Base-by-base conservation (phyloP, 2,797 vertebrate genomes). In the Delichon dasypus region DNA sequence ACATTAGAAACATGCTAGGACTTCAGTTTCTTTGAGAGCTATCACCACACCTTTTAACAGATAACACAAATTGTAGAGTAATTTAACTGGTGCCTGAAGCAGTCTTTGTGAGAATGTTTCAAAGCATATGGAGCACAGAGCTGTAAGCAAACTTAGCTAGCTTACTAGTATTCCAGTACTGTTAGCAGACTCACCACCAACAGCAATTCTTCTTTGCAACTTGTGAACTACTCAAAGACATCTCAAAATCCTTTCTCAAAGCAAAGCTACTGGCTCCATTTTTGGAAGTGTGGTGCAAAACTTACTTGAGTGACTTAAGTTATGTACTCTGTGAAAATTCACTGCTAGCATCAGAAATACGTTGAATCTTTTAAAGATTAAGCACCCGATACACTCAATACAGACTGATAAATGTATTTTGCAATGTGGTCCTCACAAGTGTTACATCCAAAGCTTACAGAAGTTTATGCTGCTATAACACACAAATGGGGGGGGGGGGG, bases 381-480 rank as follows among this genome's bases (percentile, higher is more conserved):
- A 25, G 7, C 12, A 66, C 19, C 44, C 1, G 1, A 44, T 17
- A 53, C 14, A 34, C 14, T 34, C 20, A 11, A 20, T n/a, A 61
- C 9, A 75, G 23, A 40, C 23, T 3, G 1, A 54, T 10, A 57
- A 1, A 40, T 2, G 2, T 26, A 51, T 44, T 76, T 76, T 50
- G 26, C 7, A 3, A 53, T 13, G 50, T 1, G 32, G 42, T 45
- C 29, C 64, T 57, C 3, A 0, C 4, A 55, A 61, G 7, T 5
- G 18, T 18, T 38, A 62, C 0, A 3, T 58, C 50, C 44, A 70
- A 76, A 54, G 15, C 4, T 4, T 55, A 66, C 8, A 58, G 36
- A 75, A 44, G 14, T 51, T 77, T 44, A 62, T 2, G 1, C 12
- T 79, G 14, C 27, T 44, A 1, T 5, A 57, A 27, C 16, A 47